These are phyloP conservation scores for Ispidina picta DNA, from an alignment of 2,797 vertebrate genomes.

Conservation along the genomic window DNA sequence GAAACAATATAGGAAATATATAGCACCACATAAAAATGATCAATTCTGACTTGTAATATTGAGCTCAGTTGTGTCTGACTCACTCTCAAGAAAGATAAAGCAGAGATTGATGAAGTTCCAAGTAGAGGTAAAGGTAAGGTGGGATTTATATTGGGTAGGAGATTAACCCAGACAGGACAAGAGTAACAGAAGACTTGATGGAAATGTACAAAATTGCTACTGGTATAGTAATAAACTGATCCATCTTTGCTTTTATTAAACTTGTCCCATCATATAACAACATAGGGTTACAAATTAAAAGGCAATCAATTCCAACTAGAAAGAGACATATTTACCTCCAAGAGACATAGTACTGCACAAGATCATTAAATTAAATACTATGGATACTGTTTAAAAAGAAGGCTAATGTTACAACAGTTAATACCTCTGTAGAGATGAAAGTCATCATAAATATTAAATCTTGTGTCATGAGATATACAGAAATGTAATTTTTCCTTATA, in stretches of 20 bases:
- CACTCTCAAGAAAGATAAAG: conserved; percentile 33
- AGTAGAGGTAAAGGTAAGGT: not conserved
- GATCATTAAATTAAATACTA: conserved; percentile 25
- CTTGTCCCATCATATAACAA: conserved; percentile 3
- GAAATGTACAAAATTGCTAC: conserved; percentile 23
- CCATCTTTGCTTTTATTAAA: conserved; percentile 39
- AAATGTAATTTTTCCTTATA: not conserved
- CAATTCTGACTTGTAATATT: conserved; percentile 4
- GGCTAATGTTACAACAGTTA: conserved; percentile 10
- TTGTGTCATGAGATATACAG: not conserved
- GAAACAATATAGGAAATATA: conserved; percentile 25
- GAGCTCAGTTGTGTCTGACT: not conserved
- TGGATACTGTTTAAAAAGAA: not conserved
- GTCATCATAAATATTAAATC: conserved; percentile 16
- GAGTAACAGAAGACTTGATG: conserved; percentile 24
- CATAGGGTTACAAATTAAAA: conserved; percentile 46
- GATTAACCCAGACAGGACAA: conserved; percentile 40
- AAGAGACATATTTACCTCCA: not conserved
- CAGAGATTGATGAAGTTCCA: conserved; percentile 42
- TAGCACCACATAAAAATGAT: conserved; percentile 26
- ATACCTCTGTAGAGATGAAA: not conserved
- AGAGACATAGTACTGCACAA: not conserved
- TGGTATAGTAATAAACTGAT: conserved; percentile 40
- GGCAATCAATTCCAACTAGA: conserved; percentile 25
- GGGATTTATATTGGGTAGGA: conserved; percentile 29